These are phyloP conservation scores for Drosophila arawakana DNA, from an alignment of 1,140 invertebrate species.

Conservation along the genomic window DNA sequence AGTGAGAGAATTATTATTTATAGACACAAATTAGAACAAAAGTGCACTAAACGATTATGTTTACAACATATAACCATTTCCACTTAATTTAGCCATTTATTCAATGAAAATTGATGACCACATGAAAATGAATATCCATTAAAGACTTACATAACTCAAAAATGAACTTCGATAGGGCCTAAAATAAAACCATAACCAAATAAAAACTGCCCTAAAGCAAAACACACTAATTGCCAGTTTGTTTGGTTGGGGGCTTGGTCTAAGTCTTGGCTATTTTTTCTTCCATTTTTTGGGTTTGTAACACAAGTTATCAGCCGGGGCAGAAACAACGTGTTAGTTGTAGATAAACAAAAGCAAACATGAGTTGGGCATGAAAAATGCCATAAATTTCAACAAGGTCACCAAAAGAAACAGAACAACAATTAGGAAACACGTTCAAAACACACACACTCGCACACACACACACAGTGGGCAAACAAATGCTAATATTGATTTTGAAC, in stretches of 20 bases:
- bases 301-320: slow-evolving; percentile 64
- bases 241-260: slow-evolving; percentile 23
- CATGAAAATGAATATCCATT: slow-evolving; percentile 17
- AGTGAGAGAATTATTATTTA: not conserved
- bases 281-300: slow-evolving; percentile 19
- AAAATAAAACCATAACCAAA: slow-evolving; percentile 29
- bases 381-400: slow-evolving; percentile 80
- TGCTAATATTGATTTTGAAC: slow-evolving; percentile 67
- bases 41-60: not conserved
- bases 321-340: slow-evolving; percentile 56
- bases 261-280: not conserved
- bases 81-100: slow-evolving; percentile 14
- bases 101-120: slow-evolving; percentile 15
- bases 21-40: not conserved
- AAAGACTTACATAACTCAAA: slow-evolving; percentile 35
- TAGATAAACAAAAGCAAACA: slow-evolving; percentile 64
- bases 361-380: slow-evolving; percentile 47
- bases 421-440: slow-evolving; percentile 61
- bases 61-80: slow-evolving; percentile 3
- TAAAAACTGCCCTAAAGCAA: slow-evolving; percentile 30
- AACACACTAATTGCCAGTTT: slow-evolving; percentile 46
- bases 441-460: not conserved
- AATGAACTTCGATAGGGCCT: slow-evolving; percentile 25
- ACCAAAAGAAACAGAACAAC: slow-evolving; percentile 59
- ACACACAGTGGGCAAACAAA: slow-evolving; percentile 24